Conservation (phyloP, 2,113 vertebrate genomes). For the Pionites leucogaster region DNA sequence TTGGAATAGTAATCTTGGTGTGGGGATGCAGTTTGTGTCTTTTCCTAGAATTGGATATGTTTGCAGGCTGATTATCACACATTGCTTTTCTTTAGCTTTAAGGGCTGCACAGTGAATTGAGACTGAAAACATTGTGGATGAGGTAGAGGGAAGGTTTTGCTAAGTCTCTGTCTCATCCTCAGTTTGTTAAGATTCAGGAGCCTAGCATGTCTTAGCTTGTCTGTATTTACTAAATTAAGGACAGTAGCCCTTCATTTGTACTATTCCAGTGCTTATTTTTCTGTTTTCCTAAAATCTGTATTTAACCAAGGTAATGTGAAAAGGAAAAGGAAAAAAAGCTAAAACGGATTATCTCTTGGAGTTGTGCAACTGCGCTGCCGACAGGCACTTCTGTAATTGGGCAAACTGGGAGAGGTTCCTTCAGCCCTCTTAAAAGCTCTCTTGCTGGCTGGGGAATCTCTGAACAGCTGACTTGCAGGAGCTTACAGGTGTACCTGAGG, state of each 20-base stretch:
- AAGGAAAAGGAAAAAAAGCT: background rate
- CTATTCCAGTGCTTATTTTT: background rate
- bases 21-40: background rate
- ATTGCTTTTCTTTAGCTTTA: background rate
- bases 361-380: fast-evolving
- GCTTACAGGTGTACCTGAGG: background rate
- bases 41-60: fast-evolving
- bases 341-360: background rate
- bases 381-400: background rate
- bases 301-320: background rate
- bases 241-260: background rate
- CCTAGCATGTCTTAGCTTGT: background rate
- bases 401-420: background rate
- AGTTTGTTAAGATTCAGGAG: background rate
- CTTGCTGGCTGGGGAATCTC: background rate
- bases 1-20: background rate
- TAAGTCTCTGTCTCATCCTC: background rate
- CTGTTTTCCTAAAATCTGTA: background rate
- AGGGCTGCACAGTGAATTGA: background rate
- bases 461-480: background rate
- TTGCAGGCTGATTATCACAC: background rate
- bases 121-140: background rate
- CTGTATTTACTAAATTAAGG: background rate
- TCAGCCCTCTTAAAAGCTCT: background rate
- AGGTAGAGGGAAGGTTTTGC: background rate